Evolutionary conservation across 2,888 invertebrate genomes (phyloP), one percentile per base, ranked within the genome.

Genomic region (Drosophila kuntzei): DNA sequence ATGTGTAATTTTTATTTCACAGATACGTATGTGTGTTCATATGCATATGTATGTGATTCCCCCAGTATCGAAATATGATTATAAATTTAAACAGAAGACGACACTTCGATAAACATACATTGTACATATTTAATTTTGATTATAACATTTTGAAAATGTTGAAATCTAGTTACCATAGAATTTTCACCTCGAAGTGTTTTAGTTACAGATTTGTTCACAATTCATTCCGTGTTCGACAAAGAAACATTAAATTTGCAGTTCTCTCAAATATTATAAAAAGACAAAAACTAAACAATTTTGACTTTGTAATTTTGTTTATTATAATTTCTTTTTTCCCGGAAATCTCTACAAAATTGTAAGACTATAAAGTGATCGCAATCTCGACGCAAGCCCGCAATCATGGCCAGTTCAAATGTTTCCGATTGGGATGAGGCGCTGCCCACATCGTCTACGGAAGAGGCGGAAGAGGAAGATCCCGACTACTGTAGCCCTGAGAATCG

Each of bases 341-440:
- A 32, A 11, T 27, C 37, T 27, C 0, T n/a, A n/a, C 20, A 14
- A 74, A 49, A 54, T 67, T 58, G 12, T 29, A 43, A 12, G 44
- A 32, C 9, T 8, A 14, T 8, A 57, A 53, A 36, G 36, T 41
- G 7, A 49, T 8, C 41, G 39, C 34, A 16, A n/a, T 11, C 34
- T 27, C 1, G 11, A 27, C 9, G 3, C 8, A 34, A 51, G 18
- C 3, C 16, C 20, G 36, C n/a, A 20, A 34, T n/a, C 4, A 86
- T 86, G 86, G 86, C 86, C 6, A 88, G 82, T 34, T 73, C 78
- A 12, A 82, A 84, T 55, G 65, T 87, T 2, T 72, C 71, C 22
- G 88, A 90, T 63, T 90, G 90, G 90, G 89, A 90, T 44, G 72
- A 71, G 54, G 80, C 90, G 5, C 16, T 87, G 49, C 77, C 87